Evolutionary conservation across 1,140 invertebrate genomes (phyloP).

Genomic region (Drosophila ercepeae): DNA sequence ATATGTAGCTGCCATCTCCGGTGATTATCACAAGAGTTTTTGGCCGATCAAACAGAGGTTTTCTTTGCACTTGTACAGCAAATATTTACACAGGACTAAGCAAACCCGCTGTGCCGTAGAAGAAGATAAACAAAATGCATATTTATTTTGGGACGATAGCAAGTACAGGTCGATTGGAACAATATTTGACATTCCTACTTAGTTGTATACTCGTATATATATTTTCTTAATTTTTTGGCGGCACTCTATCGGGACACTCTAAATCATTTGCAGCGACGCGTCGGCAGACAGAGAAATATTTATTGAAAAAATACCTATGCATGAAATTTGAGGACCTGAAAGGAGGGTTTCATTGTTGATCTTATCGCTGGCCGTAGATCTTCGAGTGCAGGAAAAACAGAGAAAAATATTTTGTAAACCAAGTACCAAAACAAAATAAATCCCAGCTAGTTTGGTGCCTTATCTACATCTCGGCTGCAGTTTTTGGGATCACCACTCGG

Average conservation of each 20-base stretch:
- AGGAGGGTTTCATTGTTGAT: slow-evolving; percentile 30
- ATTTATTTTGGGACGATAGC: slow-evolving; percentile 28
- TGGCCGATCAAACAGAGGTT: slow-evolving; percentile 32
- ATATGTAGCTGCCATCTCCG: slow-evolving; percentile 24
- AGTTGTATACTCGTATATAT: slow-evolving; percentile 41
- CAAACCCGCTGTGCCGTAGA: slow-evolving; percentile 24
- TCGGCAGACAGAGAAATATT: slow-evolving; percentile 30
- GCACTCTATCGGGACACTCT: slow-evolving; percentile 21
- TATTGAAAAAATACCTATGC: slow-evolving; percentile 50
- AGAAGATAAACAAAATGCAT: slow-evolving; percentile 32
- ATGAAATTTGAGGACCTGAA: slow-evolving; percentile 40
- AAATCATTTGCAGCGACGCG: slow-evolving; percentile 20
- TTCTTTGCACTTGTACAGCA: slow-evolving; percentile 47
- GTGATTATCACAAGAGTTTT: slow-evolving; percentile 43
- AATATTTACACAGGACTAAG: slow-evolving; percentile 50
- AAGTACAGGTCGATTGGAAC: slow-evolving; percentile 44
- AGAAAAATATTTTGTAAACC: slow-evolving; percentile 49
- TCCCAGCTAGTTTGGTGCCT: slow-evolving; percentile 30
- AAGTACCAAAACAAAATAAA: slow-evolving; percentile 49
- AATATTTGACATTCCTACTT: slow-evolving; percentile 46
- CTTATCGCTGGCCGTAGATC: slow-evolving; percentile 39
- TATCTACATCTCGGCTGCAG: slow-evolving; percentile 45
- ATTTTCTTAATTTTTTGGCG: slow-evolving; percentile 49
- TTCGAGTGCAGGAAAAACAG: slow-evolving; percentile 36
- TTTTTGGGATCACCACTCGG: slow-evolving; percentile 21